A percentile compares a stretch with the other conserved stretches of the same genome.
phyloP scores from a whole-genome alignment of 2,113 vertebrate genomes.

The Brachirus orientalis region DNA sequence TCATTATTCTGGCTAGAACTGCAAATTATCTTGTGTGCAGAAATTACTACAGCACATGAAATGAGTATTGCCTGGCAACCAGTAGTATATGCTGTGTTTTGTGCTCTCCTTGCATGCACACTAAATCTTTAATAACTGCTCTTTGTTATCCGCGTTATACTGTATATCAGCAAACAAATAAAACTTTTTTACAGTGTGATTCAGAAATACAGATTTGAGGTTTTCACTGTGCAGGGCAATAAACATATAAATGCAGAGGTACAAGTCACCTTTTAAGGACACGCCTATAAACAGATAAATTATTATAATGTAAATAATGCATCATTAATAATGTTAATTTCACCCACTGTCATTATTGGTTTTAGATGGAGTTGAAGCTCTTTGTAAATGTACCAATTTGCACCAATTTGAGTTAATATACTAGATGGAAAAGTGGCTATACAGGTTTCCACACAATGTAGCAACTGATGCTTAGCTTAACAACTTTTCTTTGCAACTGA shows the following conservation, averaged over 20 bases:
- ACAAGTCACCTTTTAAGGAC: neutral
- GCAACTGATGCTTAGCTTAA: neutral
- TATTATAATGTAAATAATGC: constrained; percentile 3
- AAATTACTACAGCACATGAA: constrained; percentile 29
- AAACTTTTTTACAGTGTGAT: constrained; percentile 15
- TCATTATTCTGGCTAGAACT: neutral
- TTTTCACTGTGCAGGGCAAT: too few species aligned
- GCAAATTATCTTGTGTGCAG: too few species aligned
- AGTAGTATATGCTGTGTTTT: constrained; percentile 4
- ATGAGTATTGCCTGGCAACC: constrained; percentile 35
- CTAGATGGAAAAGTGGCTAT: neutral
- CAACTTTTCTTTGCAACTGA: neutral
- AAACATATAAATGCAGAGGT: too few species aligned
- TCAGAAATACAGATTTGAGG: neutral
- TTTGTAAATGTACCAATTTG: neutral
- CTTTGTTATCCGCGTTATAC: constrained; percentile 14
- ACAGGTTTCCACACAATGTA: neutral
- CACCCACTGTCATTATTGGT: neutral
- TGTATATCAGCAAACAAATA: neutral
- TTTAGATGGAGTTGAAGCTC: neutral
- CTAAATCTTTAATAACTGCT: neutral
- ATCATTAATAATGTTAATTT: neutral
- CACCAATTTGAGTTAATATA: too few species aligned
- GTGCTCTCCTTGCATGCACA: constrained; percentile 2
- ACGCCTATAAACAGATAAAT: neutral